Conservation (phyloP, 2,113 vertebrate genomes). For the Pterophyllum scalare region DNA sequence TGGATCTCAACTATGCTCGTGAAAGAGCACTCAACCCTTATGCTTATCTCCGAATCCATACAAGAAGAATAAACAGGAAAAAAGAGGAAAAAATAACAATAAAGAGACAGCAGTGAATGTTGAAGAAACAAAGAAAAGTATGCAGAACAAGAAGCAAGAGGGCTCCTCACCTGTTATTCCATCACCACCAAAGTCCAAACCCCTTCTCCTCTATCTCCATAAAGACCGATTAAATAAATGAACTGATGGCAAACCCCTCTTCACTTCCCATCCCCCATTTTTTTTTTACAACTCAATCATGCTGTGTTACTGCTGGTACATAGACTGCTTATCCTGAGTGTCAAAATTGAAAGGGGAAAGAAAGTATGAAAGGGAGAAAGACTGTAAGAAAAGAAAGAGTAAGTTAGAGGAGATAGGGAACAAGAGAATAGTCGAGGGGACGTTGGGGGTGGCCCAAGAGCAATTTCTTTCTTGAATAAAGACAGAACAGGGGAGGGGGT, state of each 20-base stretch:
- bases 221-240: slow-evolving; percentile 91
- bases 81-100: slow-evolving; percentile 50
- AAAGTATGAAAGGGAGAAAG: slow-evolving; percentile 88
- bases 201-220: slow-evolving; percentile 88
- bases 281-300: slow-evolving; percentile 99
- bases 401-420: slow-evolving; percentile 69
- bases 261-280: slow-evolving; percentile 73
- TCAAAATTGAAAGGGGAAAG: slow-evolving; percentile 98
- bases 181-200: slow-evolving; percentile 45
- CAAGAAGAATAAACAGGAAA: neutral
- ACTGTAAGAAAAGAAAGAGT: slow-evolving; percentile 56
- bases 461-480: slow-evolving; percentile 91
- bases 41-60: neutral
- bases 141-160: slow-evolving; percentile 75
- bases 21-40: neutral
- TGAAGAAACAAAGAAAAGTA: slow-evolving; percentile 31
- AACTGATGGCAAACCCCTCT: slow-evolving; percentile 79
- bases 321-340: slow-evolving; percentile 92
- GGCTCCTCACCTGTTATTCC: slow-evolving; percentile 38
- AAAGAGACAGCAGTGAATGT: slow-evolving; percentile 33
- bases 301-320: slow-evolving; percentile 89
- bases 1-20: neutral
- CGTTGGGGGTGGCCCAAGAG: slow-evolving; percentile 78
- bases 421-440: slow-evolving; percentile 89
- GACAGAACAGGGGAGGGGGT: slow-evolving; percentile 60